Conservation (phyloP, 2,797 vertebrate genomes). For the Alosa sapidissima region DNA sequence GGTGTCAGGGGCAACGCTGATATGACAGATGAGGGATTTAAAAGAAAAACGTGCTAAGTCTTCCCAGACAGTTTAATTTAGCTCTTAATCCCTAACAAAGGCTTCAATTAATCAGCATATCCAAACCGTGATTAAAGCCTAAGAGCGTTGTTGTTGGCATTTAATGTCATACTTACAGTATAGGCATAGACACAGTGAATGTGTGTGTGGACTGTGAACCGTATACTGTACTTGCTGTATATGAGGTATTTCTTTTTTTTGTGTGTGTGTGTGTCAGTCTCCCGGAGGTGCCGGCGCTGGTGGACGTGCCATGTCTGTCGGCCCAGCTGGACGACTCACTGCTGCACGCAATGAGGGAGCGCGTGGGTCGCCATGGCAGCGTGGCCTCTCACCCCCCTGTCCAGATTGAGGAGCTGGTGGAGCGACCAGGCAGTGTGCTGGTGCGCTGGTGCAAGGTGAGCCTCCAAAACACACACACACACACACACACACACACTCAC, state of each 20-base stretch:
- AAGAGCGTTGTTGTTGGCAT: not conserved
- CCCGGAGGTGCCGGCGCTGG: conserved; percentile 92
- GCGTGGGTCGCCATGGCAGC: conserved; percentile 82
- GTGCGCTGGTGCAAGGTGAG: conserved; percentile 96
- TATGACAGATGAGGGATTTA: conserved; percentile 1
- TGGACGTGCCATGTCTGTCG: conserved; percentile 92
- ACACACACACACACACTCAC: conserved; percentile 13
- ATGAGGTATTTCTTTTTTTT: not conserved
- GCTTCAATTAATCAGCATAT: not conserved
- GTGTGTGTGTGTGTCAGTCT: conserved; percentile 70
- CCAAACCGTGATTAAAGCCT: not conserved
- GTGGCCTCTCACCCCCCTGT: conserved; percentile 92
- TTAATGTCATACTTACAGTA: not conserved
- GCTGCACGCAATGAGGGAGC: conserved; percentile 81
- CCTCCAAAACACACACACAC: not conserved
- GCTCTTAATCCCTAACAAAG: not conserved
- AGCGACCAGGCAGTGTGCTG: conserved; percentile 89
- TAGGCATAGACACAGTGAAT: not conserved
- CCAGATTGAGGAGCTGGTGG: conserved; percentile 92
- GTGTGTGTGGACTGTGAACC: too few relatives aligned
- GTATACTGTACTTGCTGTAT: too few relatives aligned
- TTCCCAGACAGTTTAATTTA: not conserved
- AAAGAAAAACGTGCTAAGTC: not conserved
- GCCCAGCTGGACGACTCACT: conserved; percentile 93
- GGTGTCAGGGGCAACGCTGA: not conserved